These are phyloP conservation scores for Halotydeus destructor DNA, from an alignment of 1,140 invertebrate genomes.

Conservation along the genomic window DNA sequence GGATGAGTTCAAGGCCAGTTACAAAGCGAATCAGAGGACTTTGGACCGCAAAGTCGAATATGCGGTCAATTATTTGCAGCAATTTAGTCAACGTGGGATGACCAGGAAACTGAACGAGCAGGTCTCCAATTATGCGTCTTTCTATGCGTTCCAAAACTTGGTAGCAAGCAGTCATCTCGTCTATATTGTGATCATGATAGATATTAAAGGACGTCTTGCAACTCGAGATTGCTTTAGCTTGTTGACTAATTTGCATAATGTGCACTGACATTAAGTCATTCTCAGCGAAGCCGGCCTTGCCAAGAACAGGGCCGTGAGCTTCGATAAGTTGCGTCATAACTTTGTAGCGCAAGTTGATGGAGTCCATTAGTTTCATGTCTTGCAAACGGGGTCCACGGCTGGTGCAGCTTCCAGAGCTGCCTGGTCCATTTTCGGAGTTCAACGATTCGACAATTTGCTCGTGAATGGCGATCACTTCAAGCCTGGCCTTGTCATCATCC, in stretches of 20 bases:
- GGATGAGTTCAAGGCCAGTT: slow-evolving; percentile 65
- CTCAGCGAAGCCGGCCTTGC: no score
- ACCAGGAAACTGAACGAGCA: slow-evolving; percentile 10
- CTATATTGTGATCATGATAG: slow-evolving; percentile 60
- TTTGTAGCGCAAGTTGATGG: no score
- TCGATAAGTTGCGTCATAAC: no score
- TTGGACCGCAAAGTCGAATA: slow-evolving; percentile 45
- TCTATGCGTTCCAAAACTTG: slow-evolving; percentile 41
- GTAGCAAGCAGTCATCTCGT: slow-evolving; percentile 47
- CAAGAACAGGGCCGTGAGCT: no score
- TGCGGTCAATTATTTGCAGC: slow-evolving; percentile 7
- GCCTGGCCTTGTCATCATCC: slow-evolving; percentile 24
- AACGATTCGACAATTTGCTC: slow-evolving; percentile 8
- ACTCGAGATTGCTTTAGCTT: not conserved
- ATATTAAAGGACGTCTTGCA: slow-evolving; percentile 44
- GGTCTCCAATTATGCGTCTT: slow-evolving; percentile 12
- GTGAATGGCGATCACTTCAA: slow-evolving; percentile 12
- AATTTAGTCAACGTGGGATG: slow-evolving; percentile 10
- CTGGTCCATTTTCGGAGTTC: no score
- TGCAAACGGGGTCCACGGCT: no score
- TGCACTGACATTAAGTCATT: no score
- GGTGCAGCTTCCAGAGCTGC: no score
- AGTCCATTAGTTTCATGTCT: no score
- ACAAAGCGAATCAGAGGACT: slow-evolving; percentile 67
- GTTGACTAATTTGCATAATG: no score